Evolutionary conservation across 2,888 invertebrate species (phyloP), one percentile per base, ranked within the genome.

Genomic region (Erebia ligea): DNA sequence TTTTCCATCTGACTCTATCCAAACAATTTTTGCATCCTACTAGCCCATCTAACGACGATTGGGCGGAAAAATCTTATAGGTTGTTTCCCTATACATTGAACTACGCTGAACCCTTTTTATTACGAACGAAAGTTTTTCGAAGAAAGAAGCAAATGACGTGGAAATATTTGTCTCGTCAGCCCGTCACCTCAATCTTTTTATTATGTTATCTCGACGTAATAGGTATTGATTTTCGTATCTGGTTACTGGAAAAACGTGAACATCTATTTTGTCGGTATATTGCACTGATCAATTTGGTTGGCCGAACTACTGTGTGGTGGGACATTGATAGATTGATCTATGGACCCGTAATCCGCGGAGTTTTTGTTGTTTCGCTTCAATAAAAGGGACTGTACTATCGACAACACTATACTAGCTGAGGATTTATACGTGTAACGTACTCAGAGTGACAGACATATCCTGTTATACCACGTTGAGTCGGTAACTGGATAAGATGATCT

Each of bases 51-150:
- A n/a, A 58, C 13, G 19, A 61, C 17, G 58, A 58, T 34, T 61
- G 42, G 42, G 61, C 19, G 61, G 61, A 19, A 61, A 61, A 61
- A 45, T 9, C 11, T 17, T n/a, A 10, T 19, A 62, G 34, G 34
- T 48, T 21, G 62, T 48, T 48, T 62, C 48, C 62, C 15, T 1
- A 62, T 21, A 48, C 45, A 13, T 48, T 21, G 50, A 50, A 69
- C 62, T 15, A 48, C 15, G 19, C 48, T 21, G 50, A 50, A 69
- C 62, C 66, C 69, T 66, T 72, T 72, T 69, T 72, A 65, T 68
- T 72, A 65, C 65, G 25, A 40, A 62, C 52, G 68, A 68, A 72
- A 62, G 56, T 68, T 62, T 61, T 45, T 40, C 69, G 57, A 57
- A 48, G 42, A 64, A 66, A 25, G 56, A 62, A 61, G 62, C 62